Conservation (phyloP, 2,113 vertebrate genomes). For the Serinus canaria region DNA sequence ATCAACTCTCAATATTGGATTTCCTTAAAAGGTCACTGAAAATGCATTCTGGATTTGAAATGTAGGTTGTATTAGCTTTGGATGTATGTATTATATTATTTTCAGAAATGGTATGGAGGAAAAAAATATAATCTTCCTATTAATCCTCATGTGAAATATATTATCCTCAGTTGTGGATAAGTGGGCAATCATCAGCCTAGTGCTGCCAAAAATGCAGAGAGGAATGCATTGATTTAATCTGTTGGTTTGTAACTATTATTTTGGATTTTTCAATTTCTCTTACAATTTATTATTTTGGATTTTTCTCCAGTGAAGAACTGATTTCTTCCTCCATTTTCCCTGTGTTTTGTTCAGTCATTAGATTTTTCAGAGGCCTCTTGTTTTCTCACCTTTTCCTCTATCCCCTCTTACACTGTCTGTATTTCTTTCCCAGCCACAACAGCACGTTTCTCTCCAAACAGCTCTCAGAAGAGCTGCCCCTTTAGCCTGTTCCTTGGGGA, state of each 20-base stretch:
- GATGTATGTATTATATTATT: not conserved
- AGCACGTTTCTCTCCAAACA: not conserved
- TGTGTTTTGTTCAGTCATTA: not conserved
- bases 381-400: not conserved
- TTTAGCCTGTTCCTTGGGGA: not conserved
- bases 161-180: not conserved
- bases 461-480: not conserved
- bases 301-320: not conserved
- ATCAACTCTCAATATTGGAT: not conserved
- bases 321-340: not conserved
- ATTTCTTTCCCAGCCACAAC: not conserved
- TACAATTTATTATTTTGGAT: not conserved
- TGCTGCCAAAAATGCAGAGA: not conserved
- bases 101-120: not conserved
- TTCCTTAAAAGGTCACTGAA: not conserved
- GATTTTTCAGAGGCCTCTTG: not conserved
- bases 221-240: not conserved
- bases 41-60: not conserved
- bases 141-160: not conserved
- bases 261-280: not conserved
- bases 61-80: not conserved
- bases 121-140: not conserved
- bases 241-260: not conserved
- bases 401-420: not conserved
- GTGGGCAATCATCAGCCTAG: not conserved